Evolutionary conservation across 2,113 vertebrate species (phyloP).

Genomic region (Lophotis ruficrista): DNA sequence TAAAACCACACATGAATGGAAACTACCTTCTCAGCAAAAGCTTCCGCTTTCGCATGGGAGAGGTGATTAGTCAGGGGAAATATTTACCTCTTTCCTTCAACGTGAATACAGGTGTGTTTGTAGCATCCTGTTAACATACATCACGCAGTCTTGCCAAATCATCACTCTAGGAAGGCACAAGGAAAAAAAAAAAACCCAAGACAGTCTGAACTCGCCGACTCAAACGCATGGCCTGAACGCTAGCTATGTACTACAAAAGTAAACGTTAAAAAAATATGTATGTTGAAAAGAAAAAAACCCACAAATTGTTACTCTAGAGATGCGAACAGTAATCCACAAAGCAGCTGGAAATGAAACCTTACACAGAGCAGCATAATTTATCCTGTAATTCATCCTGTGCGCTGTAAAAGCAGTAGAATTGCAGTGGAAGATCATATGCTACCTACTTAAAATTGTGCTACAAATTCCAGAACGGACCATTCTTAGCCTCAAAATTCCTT

Average conservation of each 20-base stretch:
- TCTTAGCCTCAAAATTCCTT: neutral
- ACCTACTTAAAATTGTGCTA: neutral
- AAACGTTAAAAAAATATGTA: neutral
- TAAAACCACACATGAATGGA: neutral
- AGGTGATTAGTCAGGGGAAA: neutral
- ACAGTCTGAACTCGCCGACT: neutral
- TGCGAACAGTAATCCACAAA: neutral
- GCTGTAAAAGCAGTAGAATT: neutral
- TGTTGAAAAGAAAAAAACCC: neutral
- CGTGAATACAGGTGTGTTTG: neutral
- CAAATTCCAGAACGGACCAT: neutral
- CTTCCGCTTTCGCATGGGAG: neutral
- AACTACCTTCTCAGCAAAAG: neutral
- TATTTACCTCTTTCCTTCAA: neutral
- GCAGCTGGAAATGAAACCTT: neutral
- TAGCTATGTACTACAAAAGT: neutral
- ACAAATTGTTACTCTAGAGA: neutral
- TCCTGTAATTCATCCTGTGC: neutral
- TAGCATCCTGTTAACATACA: neutral
- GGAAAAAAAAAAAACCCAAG: rapidly evolving
- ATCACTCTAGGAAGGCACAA: neutral
- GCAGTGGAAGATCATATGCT: rapidly evolving
- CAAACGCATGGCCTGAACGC: rapidly evolving
- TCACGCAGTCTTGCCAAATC: neutral
- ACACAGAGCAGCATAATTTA: neutral